Conservation (phyloP, 1,140 invertebrate species). For the Lutraria rhynchaena region DNA sequence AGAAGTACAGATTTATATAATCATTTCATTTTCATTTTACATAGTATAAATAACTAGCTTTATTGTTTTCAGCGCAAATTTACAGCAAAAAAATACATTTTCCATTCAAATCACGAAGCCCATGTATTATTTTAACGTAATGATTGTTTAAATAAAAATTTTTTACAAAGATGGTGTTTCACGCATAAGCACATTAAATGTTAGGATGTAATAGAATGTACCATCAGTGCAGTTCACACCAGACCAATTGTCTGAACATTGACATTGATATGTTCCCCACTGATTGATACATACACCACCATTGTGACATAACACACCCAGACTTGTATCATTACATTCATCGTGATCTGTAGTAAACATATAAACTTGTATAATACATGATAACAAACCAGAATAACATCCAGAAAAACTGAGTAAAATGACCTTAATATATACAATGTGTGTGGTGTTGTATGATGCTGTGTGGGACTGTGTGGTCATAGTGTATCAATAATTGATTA, state of each 20-base stretch:
- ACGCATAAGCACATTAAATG: too few species aligned
- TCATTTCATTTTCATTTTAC: too few species aligned
- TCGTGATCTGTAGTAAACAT: constrained; percentile 28
- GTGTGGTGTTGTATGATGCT: not conserved
- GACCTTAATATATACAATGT: too few species aligned
- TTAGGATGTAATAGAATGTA: too few species aligned
- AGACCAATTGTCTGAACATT: constrained; percentile 52
- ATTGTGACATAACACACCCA: constrained; percentile 41
- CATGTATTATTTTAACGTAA: too few species aligned
- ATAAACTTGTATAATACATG: not conserved
- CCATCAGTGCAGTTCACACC: constrained; percentile 46
- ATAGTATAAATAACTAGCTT: too few species aligned
- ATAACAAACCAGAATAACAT: not conserved
- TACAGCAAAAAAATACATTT: too few species aligned
- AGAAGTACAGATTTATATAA: too few species aligned
- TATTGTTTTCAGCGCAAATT: too few species aligned
- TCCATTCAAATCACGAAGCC: too few species aligned
- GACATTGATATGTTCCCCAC: constrained; percentile 47
- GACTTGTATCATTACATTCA: constrained; percentile 15
- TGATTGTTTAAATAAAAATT: too few species aligned
- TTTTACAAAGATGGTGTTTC: too few species aligned
- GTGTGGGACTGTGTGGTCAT: not conserved
- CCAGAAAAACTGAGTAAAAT: not conserved
- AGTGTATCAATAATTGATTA: not conserved
- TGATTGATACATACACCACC: constrained; percentile 43